Evolutionary conservation across 2,797 vertebrate species (phyloP), one percentile per base, ranked within the genome.

Genomic region (Myripristis murdjan): DNA sequence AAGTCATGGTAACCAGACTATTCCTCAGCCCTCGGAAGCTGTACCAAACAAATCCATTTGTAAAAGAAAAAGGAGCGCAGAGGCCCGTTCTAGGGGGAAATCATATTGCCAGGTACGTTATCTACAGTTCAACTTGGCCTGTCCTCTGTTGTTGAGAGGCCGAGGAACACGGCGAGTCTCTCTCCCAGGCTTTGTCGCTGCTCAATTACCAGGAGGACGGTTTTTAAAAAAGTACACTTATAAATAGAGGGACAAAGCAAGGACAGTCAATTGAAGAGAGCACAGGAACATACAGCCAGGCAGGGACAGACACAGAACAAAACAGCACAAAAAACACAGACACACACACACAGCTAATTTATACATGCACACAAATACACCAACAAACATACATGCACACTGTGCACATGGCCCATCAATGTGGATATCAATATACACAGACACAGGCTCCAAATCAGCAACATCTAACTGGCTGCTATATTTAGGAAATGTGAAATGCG

Each of bases 241-340:
- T 72, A 85, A 87, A 88, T 77, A 75, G 77, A 87, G 73, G 80
- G 70, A 76, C 73, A 41, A 65, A 64, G 73, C 64, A 76, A 86
- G 77, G 79, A 81, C 73, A 78, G 64, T 57, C 58, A 55, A 26
- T 79, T 26, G 12, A 22, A 70, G 16, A 75, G 69, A 65, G 69
- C 6, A 55, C 46, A 76, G 63, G 44, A 67, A 24, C 48, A 39
- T 56, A 61, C 48, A 49, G 31, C 4, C 18, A 43, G 24, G 2
- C n/a, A 55, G 52, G 14, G 22, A 60, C 39, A 11, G 56, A 69
- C n/a, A 44, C 14, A 57, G 41, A 65, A 20, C 46, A 69, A 20
- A 18, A 22, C 44, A 1, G 44, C 52, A 63, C 49, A 53, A 31
- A 61, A 0, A 44, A 39, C 56, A 61, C 48, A 49, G 31, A 4